phyloP scores from a whole-genome alignment of 1,140 invertebrate species.

The Philotrypesis tridentata region DNA sequence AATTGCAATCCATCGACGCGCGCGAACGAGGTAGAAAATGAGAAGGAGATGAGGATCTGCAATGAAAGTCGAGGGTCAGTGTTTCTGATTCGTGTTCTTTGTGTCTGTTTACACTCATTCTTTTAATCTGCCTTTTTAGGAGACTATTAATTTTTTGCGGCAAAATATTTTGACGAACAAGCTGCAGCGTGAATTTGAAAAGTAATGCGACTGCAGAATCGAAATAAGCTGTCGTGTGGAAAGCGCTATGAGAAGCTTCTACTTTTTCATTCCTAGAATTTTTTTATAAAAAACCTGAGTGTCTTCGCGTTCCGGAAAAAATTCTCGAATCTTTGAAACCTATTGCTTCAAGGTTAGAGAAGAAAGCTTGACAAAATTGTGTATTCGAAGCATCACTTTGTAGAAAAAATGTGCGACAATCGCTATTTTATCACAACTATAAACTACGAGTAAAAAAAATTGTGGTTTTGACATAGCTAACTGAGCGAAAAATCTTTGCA shows the following conservation, averaged over 20 bases:
- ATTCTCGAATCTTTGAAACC: background rate
- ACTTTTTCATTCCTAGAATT: background rate
- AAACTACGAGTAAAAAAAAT: background rate
- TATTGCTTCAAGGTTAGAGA: background rate
- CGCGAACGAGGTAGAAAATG: background rate
- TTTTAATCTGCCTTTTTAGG: background rate
- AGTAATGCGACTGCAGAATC: no score
- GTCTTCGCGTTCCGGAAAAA: background rate
- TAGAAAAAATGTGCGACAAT: background rate
- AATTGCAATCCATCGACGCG: background rate
- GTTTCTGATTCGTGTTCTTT: background rate
- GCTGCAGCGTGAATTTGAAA: background rate
- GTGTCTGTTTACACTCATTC: background rate
- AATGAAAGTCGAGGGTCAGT: background rate
- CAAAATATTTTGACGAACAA: background rate
- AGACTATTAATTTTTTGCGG: background rate
- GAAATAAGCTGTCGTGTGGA: no score
- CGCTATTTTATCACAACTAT: background rate
- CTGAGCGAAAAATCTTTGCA: background rate
- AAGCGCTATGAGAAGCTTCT: background rate
- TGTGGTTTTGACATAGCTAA: background rate
- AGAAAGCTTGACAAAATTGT: background rate
- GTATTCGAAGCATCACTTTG: background rate
- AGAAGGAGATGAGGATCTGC: background rate
- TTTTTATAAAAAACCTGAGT: background rate